These are phyloP conservation scores for Felis catus DNA, from an alignment of 2,113 vertebrate species.

Conservation along the genomic window DNA sequence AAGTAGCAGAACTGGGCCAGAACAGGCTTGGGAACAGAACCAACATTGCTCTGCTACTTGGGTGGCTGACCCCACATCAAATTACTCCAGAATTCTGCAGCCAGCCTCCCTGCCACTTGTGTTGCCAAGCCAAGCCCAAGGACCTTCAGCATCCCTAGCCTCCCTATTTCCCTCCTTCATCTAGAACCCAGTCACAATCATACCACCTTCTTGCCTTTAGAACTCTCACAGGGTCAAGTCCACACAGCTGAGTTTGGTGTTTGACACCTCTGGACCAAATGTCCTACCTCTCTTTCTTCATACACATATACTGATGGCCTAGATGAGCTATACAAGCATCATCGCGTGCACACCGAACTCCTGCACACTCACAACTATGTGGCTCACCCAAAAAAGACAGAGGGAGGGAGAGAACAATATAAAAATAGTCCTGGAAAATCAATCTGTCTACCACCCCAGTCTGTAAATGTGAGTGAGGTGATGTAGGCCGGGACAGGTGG, in stretches of 20 bases:
- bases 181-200: not conserved
- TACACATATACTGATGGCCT: not conserved
- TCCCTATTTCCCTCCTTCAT: not conserved
- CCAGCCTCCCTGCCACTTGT: not conserved
- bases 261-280: not conserved
- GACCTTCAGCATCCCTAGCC: not conserved
- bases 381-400: not conserved
- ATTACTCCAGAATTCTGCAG: not conserved
- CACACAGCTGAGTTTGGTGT: not conserved
- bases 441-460: not conserved
- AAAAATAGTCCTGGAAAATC: not conserved
- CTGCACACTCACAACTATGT: not conserved
- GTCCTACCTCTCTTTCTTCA: not conserved
- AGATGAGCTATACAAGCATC: not conserved
- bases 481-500: not conserved
- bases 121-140: not conserved
- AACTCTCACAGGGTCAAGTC: not conserved
- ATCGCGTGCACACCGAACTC: rapidly evolving
- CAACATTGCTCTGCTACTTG: not conserved
- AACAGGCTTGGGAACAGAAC: not conserved
- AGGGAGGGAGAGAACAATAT: not conserved
- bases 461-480: not conserved
- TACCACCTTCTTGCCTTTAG: not conserved
- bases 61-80: not conserved
- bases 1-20: not conserved